Conservation (phyloP, 2,797 vertebrate genomes). For the Petrocephalus schoutedeni region DNA sequence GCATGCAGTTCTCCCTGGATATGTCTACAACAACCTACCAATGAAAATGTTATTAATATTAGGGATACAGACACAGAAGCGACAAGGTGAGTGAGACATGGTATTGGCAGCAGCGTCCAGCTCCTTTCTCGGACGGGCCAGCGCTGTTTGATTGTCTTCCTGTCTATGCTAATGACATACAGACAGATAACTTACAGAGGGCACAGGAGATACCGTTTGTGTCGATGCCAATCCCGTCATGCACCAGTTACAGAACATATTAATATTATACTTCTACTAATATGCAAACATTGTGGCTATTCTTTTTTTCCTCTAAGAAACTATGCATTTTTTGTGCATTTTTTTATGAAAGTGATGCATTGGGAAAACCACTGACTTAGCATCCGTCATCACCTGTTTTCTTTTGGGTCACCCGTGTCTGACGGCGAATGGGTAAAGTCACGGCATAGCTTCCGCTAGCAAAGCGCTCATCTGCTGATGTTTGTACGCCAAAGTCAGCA, state of each 20-base stretch:
- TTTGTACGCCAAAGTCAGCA: not conserved
- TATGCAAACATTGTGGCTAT: not conserved
- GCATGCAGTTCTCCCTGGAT: not conserved
- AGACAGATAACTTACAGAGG: conserved; percentile 15
- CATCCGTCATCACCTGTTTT: not conserved
- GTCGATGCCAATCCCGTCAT: conserved; percentile 6
- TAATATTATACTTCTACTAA: not conserved
- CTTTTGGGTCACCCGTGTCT: not conserved
- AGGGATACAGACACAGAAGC: conserved; percentile 15
- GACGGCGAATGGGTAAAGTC: not conserved
- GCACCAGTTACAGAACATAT: conserved; percentile 9
- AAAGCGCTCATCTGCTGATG: not conserved
- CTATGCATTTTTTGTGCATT: not conserved
- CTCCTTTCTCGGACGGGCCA: conserved; percentile 29
- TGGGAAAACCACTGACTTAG: not conserved
- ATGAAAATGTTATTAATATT: not conserved
- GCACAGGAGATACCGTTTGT: conserved; percentile 32
- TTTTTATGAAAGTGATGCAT: not conserved
- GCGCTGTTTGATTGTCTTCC: conserved; percentile 53
- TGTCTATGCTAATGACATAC: conserved; percentile 23
- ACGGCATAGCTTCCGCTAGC: not conserved
- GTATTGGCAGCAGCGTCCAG: conserved; percentile 34
- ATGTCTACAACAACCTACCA: conserved; percentile 14
- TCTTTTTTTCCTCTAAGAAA: conserved; percentile 1
- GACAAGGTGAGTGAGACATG: conserved; percentile 29